phyloP scores from a whole-genome alignment of 2,888 invertebrate species.

The Neria commutata region DNA sequence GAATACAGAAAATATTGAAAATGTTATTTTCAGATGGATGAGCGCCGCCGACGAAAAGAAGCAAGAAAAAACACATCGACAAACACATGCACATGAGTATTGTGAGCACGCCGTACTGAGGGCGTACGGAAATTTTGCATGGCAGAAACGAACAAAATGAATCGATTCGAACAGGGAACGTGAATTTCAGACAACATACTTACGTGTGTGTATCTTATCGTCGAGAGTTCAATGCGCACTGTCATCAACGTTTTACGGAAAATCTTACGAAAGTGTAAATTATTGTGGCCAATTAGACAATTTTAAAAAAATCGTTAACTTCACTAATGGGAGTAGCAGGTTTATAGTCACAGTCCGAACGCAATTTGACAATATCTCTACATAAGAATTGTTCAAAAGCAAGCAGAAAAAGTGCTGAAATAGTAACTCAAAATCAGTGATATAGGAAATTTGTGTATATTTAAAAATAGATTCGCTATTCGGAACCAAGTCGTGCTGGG shows the following conservation, averaged over 20 bases:
- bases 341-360: background rate
- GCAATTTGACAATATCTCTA: too few species aligned
- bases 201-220: background rate
- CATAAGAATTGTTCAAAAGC: too few species aligned
- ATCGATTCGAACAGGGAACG: background rate
- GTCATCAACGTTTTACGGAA: background rate
- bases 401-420: too few species aligned
- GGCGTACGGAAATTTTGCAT: background rate
- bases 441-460: conserved; percentile 55
- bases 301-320: background rate
- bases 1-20: background rate
- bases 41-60: background rate
- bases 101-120: background rate
- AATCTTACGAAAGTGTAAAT: background rate
- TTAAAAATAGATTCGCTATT: conserved; percentile 57
- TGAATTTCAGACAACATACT: background rate
- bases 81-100: too few species aligned
- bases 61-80: too few species aligned
- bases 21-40: conserved; percentile 2
- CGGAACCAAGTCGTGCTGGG: conserved; percentile 18
- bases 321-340: background rate
- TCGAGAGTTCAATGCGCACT: background rate
- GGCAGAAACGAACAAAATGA: background rate
- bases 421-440: conserved; percentile 28
- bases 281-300: background rate